Conservation (phyloP, 2,888 invertebrate genomes). For the Hylaea fasciaria region DNA sequence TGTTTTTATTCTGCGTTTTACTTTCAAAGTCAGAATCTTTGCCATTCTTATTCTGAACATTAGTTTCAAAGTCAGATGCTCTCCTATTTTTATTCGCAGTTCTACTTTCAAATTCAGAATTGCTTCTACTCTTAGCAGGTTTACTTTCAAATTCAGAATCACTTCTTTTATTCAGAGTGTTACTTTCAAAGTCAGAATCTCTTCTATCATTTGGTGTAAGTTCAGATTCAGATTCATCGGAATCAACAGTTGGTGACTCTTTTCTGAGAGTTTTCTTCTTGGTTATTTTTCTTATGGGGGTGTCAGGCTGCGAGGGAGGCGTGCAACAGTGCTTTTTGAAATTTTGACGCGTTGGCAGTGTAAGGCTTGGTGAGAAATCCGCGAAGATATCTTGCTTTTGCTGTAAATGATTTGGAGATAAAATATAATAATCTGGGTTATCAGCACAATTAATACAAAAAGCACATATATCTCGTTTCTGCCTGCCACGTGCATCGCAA, state of each 20-base stretch:
- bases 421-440: too few relatives aligned
- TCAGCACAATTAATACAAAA: too few relatives aligned
- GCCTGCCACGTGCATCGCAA: too few relatives aligned
- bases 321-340: slow-evolving; percentile 61
- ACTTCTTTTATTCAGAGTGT: background rate
- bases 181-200: background rate
- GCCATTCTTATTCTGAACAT: background rate
- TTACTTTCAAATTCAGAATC: slow-evolving; percentile 23
- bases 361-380: slow-evolving; percentile 63
- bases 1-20: slow-evolving; percentile 17
- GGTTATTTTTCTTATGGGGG: slow-evolving; percentile 30
- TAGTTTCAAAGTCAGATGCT: slow-evolving; percentile 2
- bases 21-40: slow-evolving; percentile 23
- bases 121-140: background rate
- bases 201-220: background rate
- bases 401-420: slow-evolving; percentile 63
- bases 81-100: background rate
- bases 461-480: too few relatives aligned
- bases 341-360: slow-evolving; percentile 47
- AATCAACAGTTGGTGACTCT: slow-evolving; percentile 26
- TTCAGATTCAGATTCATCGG: slow-evolving; percentile 25
- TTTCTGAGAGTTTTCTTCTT: slow-evolving; percentile 33
- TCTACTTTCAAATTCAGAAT: slow-evolving; percentile 2
- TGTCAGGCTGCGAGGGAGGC: slow-evolving; percentile 43
- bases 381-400: slow-evolving; percentile 75